Percentiles rank a stretch among this genome's conserved stretches.
Evolutionary conservation across 2,797 vertebrate genomes (phyloP).

Genomic region (Hyperoplus lanceolatus): DNA sequence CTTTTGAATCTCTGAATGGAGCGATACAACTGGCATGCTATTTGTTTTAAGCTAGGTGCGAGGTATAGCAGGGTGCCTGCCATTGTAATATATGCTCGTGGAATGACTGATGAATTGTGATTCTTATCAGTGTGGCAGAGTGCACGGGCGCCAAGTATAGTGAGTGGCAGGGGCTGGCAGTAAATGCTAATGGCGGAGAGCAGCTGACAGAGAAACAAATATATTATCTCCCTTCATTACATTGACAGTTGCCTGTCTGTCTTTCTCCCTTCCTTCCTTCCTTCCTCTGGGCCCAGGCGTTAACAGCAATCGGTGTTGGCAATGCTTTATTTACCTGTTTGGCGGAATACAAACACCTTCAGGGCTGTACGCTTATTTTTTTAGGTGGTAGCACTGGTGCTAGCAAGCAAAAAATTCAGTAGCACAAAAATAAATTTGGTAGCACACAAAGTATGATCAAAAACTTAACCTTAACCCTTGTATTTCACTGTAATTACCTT

Average conservation of each 20-base stretch:
- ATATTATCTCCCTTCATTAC: slow-evolving; percentile 86
- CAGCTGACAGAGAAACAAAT: slow-evolving; percentile 84
- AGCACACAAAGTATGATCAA: no score
- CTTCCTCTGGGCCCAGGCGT: slow-evolving; percentile 48
- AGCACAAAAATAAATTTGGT: no score
- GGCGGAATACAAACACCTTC: slow-evolving; percentile 64
- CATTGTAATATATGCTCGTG: slow-evolving; percentile 80
- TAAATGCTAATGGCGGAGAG: slow-evolving; percentile 85
- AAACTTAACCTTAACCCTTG: no score
- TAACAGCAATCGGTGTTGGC: slow-evolving; percentile 62
- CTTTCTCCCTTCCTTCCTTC: slow-evolving; percentile 56
- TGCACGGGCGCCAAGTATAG: slow-evolving; percentile 66
- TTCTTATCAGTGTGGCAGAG: slow-evolving; percentile 82
- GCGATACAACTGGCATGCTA: slow-evolving; percentile 78
- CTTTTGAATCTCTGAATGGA: slow-evolving; percentile 73
- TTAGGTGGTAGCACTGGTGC: no score
- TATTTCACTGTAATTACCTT: no score
- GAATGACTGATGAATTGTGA: slow-evolving; percentile 85
- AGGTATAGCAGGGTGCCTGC: slow-evolving; percentile 72
- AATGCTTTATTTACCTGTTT: slow-evolving; percentile 77
- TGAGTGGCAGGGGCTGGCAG: slow-evolving; percentile 83
- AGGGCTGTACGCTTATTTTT: no score
- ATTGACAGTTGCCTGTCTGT: slow-evolving; percentile 72
- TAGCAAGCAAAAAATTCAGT: no score
- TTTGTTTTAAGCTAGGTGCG: slow-evolving; percentile 74